A percentile compares a stretch with the other conserved stretches of the same genome.
Evolutionary conservation across 2,113 vertebrate genomes (phyloP).

Genomic region (Trochalopteron elliotii): DNA sequence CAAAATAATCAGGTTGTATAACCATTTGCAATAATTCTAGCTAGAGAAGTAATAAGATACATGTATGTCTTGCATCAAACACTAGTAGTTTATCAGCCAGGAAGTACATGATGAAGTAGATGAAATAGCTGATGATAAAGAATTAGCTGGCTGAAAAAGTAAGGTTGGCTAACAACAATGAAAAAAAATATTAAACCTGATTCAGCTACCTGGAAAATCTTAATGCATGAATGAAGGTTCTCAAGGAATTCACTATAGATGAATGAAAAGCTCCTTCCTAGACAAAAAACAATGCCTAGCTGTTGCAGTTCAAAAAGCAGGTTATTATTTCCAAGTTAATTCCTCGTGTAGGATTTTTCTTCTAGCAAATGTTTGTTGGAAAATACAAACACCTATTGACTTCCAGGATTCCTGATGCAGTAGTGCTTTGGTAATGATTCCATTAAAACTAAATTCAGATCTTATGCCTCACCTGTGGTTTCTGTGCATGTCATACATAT

Average conservation of each 20-base stretch:
- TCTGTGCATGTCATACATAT: background rate
- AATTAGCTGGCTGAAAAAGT: background rate
- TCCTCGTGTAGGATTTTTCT: background rate
- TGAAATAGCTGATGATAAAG: background rate
- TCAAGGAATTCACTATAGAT: rapidly evolving
- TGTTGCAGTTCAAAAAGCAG: background rate
- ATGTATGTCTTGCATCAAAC: background rate
- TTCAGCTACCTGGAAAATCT: background rate
- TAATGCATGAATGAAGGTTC: background rate
- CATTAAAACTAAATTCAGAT: background rate
- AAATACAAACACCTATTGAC: background rate
- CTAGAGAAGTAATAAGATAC: background rate
- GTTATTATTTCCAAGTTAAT: background rate
- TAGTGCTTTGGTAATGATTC: background rate
- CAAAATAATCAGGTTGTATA: background rate
- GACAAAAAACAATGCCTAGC: background rate
- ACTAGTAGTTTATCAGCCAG: background rate
- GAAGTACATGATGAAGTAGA: background rate
- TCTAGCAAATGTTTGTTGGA: background rate
- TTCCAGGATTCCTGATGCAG: rapidly evolving
- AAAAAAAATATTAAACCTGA: background rate
- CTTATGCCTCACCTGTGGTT: background rate
- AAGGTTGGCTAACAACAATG: background rate
- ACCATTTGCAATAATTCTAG: background rate
- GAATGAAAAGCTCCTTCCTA: background rate